These are phyloP conservation scores for Trypoxylus dichotomus DNA, from an alignment of 1,140 invertebrate genomes.

Conservation along the genomic window DNA sequence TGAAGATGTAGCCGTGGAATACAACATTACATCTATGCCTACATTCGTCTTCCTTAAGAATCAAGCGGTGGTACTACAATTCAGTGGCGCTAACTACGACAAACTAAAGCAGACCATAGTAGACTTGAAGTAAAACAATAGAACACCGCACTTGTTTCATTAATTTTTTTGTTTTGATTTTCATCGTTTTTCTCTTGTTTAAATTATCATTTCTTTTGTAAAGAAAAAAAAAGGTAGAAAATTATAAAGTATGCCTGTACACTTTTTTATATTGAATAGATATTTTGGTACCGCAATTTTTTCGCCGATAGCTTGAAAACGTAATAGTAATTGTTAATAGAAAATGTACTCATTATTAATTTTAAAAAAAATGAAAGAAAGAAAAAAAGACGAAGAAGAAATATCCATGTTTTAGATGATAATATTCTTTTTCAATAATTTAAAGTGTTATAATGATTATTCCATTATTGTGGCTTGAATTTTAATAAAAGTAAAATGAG, in stretches of 20 bases:
- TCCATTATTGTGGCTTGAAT: neutral
- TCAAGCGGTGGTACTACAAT: constrained; percentile 67
- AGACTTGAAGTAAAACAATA: constrained; percentile 57
- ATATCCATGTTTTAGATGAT: neutral
- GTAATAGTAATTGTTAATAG: neutral
- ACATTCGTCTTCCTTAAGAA: constrained; percentile 91
- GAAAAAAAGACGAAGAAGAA: neutral
- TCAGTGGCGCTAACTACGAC: constrained; percentile 78
- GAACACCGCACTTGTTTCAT: neutral
- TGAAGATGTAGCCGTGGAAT: constrained; percentile 78
- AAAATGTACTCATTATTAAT: neutral
- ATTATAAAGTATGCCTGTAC: neutral
- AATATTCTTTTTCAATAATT: neutral
- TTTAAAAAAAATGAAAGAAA: neutral
- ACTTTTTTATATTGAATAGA: neutral
- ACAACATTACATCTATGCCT: constrained; percentile 87
- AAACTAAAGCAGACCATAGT: constrained; percentile 69
- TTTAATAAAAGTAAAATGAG: neutral
- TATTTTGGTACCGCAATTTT: neutral
- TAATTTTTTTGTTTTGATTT: neutral
- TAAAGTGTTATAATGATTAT: neutral
- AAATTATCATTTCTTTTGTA: neutral
- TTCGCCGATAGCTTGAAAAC: neutral
- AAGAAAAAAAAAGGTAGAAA: neutral
- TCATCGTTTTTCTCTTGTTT: neutral